Evolutionary conservation across 1,140 invertebrate genomes (phyloP), one percentile per base, ranked within the genome.

Genomic region (Asbolus verrucosus): DNA sequence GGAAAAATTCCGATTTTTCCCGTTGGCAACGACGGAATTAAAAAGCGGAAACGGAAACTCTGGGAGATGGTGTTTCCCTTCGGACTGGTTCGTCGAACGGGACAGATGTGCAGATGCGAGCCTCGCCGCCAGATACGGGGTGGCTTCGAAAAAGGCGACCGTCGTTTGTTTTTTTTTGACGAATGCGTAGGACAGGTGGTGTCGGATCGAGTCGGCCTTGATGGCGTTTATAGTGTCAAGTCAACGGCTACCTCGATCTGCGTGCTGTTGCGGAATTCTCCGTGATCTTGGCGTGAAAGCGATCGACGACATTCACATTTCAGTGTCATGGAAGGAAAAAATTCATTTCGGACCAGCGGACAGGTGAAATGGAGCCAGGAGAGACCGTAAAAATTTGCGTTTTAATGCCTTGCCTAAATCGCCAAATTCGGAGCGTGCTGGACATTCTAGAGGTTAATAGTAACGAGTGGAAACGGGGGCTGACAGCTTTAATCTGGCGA

Each of bases 251-350:
- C 33, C 33, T 36, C 33, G 33, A 36, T 36, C 33, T 2, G 3
- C 3, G 24, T 4, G 24, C 24, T 38, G 39, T 41, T 41, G 46
- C 46, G 46, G 46, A 54, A 54, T 54, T 54, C 21, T 13, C 46
- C 46, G 21, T 54, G 46, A 54, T 54, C 46, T 54, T 54, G 46
- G 13, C 46, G 46, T 54, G 46, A 54, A 54, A 54, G 46, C 46
- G 16, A 9, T 24, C 46, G 21, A 54, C 6, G 19, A 24, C 46
- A 13, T 54, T 54, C 46, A 54, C 46, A 21, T 54, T 54, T 54
- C 46, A 54, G 19, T 54, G 46, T 54, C 46, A 54, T 30, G 46
- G 41, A 0, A 19, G 14, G 1, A 30, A 30, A 30, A 30, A 30
- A 30, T 30, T 30, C 24, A 30, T 30, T 30, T 30, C n/a, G 33